These are phyloP conservation scores for Sclerurus mexicanus DNA, from an alignment of 2,113 vertebrate genomes.

Conservation along the genomic window DNA sequence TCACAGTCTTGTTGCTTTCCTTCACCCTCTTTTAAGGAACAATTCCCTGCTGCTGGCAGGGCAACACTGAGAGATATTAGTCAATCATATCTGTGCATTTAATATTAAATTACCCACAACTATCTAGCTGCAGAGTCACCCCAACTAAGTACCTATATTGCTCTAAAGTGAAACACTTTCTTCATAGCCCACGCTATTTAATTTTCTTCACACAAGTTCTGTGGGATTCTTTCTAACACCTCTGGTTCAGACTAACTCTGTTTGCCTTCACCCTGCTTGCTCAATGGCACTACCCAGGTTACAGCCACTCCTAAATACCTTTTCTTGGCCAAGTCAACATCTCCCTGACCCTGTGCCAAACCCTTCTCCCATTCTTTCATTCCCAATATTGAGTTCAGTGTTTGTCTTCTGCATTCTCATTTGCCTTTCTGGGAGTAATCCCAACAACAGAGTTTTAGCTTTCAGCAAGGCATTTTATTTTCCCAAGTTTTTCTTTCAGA, in stretches of 20 bases:
- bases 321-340: neutral
- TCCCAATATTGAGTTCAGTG: neutral
- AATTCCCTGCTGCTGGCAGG: neutral
- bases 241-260: neutral
- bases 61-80: neutral
- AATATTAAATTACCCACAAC: neutral
- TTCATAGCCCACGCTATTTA: neutral
- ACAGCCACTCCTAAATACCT: neutral
- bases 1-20: neutral
- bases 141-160: neutral
- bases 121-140: neutral
- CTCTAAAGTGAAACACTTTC: neutral
- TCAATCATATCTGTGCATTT: neutral
- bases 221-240: neutral
- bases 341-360: neutral
- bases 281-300: neutral
- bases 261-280: neutral
- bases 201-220: neutral
- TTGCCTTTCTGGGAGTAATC: neutral
- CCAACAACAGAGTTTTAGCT: neutral
- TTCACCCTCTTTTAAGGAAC: neutral
- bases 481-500: conserved; percentile 13
- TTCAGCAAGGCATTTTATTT: conserved; percentile 3
- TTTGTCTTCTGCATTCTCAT: neutral
- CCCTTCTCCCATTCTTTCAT: neutral